Evolutionary conservation across 2,888 invertebrate genomes (phyloP).

Genomic region (Drosophila recens): DNA sequence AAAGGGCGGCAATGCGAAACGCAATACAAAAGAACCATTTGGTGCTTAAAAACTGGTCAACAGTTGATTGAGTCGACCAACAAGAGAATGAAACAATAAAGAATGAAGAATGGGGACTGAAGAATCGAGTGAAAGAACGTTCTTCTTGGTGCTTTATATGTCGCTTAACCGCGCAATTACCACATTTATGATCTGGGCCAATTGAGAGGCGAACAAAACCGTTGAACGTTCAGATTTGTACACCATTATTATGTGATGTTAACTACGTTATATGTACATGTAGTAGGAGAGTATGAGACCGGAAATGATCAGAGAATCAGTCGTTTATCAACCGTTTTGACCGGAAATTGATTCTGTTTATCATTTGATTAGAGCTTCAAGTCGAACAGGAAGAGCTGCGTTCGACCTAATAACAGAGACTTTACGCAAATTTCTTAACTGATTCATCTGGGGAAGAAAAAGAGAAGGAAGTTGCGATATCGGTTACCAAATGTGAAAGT

Average conservation of each 20-base stretch:
- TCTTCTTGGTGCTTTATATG: conserved; percentile 55
- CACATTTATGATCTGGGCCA: conserved; percentile 80
- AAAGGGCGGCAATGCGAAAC: conserved; percentile 47
- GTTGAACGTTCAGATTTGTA: conserved; percentile 27
- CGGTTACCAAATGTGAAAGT: conserved; percentile 51
- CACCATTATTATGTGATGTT: conserved; percentile 37
- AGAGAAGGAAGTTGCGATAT: conserved; percentile 16
- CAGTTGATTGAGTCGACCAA: conserved; percentile 52
- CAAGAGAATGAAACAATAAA: conserved; percentile 4
- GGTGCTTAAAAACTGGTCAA: conserved; percentile 32
- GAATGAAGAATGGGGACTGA: background rate
- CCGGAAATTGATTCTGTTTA: conserved; percentile 65
- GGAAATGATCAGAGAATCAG: conserved; percentile 26
- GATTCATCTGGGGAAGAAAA: conserved; percentile 29
- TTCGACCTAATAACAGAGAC: conserved; percentile 53
- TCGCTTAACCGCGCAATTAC: conserved; percentile 78
- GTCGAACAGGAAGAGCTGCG: conserved; percentile 53
- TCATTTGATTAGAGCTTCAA: background rate
- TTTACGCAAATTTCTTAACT: conserved; percentile 46
- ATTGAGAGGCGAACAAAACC: conserved; percentile 61
- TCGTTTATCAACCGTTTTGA: conserved; percentile 17
- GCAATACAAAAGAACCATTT: conserved; percentile 13
- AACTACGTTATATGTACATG: background rate
- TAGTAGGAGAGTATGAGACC: conserved; percentile 15
- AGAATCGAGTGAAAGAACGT: conserved; percentile 24